Evolutionary conservation across 2,797 vertebrate species (phyloP), one percentile per base, ranked within the genome.

Genomic region (Cetoscarus ocellatus): DNA sequence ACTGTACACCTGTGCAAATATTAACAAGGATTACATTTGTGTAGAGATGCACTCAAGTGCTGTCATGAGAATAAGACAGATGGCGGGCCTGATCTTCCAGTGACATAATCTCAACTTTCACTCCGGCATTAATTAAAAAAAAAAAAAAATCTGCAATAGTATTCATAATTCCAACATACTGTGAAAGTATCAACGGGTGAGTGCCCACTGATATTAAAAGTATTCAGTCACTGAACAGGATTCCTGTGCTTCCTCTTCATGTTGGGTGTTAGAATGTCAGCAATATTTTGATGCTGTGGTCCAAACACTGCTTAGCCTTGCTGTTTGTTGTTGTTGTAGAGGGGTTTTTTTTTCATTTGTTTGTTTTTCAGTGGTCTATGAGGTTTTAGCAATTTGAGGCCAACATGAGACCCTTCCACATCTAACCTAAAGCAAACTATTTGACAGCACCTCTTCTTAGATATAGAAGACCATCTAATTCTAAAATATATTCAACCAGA

Each of bases 1-100:
- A 15, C 13, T 36, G 19, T 73, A 45, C 34, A 79, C 55, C 75
- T 80, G 69, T 27, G 67, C 62, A 77, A 83, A 12, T 54, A 68
- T 79, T 54, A 61, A 55, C 58, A 36, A 56, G 11, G 61, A 8
- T 48, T 36, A 10, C 35, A 62, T 63, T 49, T 47, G 7, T 52
- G 0, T 63, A 36, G 50, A 50, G 51, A 61, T 42, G 13, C 15
- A n/a, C 27, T 62, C 36, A 11, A 60, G 17, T 27, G 55, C 64
- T 54, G 38, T 64, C 48, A 63, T 56, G 34, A 59, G 9, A 70
- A 52, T 45, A 4, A 11, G 18, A 48, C 36, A 27, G 3, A 43
- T 5, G 4, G 14, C 10, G 14, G 6, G 8, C 36, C 1, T n/a
- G 40, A 3, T 39, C 9, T 10, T 39, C 18, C 2, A 61, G 36